Evolutionary conservation across 2,113 vertebrate genomes (phyloP), one percentile per base, ranked within the genome.

Genomic region (Sprattus sprattus): DNA sequence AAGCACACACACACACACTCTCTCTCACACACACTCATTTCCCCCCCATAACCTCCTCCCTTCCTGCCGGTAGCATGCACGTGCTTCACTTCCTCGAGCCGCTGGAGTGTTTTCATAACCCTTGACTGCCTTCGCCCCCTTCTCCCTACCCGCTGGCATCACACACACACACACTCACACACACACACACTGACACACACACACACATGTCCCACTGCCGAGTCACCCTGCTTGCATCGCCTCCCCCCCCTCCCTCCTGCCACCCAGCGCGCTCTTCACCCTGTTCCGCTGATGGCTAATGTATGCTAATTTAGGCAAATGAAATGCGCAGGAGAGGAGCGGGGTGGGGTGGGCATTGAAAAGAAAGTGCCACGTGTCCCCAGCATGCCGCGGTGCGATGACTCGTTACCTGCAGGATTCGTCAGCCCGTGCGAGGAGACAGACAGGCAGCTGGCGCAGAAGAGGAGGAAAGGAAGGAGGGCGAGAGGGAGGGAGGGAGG

Each of bases 291-390:
- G 89, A 92, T 87, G 88, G 47, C 64, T 94, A 94, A 95, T 93
- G 88, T 92, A 93, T 95, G 94, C 91, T 90, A 95, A 95, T 95
- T 86, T 91, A 94, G 91, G 92, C 91, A 94, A 93, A 94, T 93
- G 91, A 95, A 92, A 94, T 94, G 94, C 91, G 88, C 93, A 78
- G 71, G 71, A 78, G 28, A 78, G 71, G 71, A 28, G 86, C 89
- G 45, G 16, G 91, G 85, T 15, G 71, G 25, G 13, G 71, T 78
- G 71, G 28, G 5, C 4, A 15, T 4, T 18, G 25, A 81, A 87
- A 86, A 90, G 57, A 85, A 81, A 88, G 88, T 88, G 92, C 89
- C 88, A 91, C 89, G 91, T 91, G 89, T 92, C 93, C 54, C 88
- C 94, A 92, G 94, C 92, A 84, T 92, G 93, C 89, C 87, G 84